Percentiles rank a stretch among this genome's conserved stretches.
phyloP scores from a whole-genome alignment of 2,797 vertebrate species.

The Calcarius lapponicus region DNA sequence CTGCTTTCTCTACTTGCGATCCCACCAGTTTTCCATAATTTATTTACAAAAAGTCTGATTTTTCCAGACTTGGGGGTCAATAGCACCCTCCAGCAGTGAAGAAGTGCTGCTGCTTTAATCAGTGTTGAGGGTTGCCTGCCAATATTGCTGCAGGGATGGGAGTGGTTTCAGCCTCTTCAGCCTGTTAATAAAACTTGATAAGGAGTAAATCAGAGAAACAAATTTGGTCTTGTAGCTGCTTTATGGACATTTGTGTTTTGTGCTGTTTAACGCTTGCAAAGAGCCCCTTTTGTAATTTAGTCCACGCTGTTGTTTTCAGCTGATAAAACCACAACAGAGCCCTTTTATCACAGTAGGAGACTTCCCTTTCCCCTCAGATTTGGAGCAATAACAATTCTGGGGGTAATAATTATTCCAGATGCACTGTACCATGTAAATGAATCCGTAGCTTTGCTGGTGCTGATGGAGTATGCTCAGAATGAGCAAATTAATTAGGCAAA shows the following conservation, averaged over 20 bases:
- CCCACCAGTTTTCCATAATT: background rate
- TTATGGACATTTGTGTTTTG: background rate
- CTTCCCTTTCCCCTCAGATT: slow-evolving; percentile 68
- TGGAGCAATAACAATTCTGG: slow-evolving; percentile 67
- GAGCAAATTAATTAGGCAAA: slow-evolving; percentile 76
- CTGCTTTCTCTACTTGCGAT: background rate
- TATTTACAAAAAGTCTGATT: background rate
- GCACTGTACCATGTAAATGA: slow-evolving; percentile 70
- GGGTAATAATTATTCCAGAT: slow-evolving; percentile 73
- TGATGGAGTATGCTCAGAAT: slow-evolving; percentile 54
- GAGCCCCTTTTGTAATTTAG: background rate
- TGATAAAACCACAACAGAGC: slow-evolving; percentile 40
- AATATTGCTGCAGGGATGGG: background rate
- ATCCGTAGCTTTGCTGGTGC: slow-evolving; percentile 59
- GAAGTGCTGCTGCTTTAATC: background rate
- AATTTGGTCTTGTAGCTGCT: background rate
- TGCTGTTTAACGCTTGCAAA: slow-evolving; percentile 12
- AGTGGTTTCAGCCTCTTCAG: background rate
- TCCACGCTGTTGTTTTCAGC: slow-evolving; percentile 18
- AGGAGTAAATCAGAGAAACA: background rate
- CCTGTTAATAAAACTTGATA: background rate
- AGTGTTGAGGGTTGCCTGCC: background rate
- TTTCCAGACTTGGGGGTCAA: background rate
- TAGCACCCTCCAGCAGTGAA: background rate
- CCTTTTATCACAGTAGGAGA: slow-evolving; percentile 63